Conservation (phyloP, 2,113 vertebrate species). For the Leuciscus idus region DNA sequence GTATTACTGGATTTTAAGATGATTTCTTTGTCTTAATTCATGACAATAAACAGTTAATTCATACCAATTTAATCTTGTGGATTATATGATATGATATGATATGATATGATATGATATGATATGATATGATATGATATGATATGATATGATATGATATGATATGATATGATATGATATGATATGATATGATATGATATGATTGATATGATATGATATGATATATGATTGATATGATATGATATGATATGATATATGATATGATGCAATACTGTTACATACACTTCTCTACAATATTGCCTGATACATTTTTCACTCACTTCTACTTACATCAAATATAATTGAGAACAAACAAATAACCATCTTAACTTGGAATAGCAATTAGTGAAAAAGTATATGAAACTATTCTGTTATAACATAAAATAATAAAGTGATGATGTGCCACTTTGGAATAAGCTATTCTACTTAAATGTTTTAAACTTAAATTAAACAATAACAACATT, state of each 20-base stretch:
- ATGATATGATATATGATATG: no score
- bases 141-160: no score
- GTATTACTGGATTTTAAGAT: not conserved
- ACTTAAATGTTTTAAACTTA: not conserved
- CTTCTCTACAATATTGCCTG: not conserved
- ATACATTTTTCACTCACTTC: not conserved
- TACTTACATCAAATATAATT: not conserved
- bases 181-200: no score
- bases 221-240: no score
- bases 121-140: no score
- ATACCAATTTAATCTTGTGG: not conserved
- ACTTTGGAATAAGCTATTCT: constrained; percentile 66
- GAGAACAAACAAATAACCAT: not conserved
- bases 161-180: no score
- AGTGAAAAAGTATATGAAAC: constrained; percentile 19
- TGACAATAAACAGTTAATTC: not conserved
- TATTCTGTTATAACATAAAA: constrained; percentile 41
- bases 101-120: no score
- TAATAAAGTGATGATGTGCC: constrained; percentile 76
- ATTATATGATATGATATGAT: no score
- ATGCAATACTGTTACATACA: not conserved
- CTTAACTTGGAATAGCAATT: constrained; percentile 1
- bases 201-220: no score
- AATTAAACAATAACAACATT: not conserved
- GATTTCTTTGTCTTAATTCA: not conserved